Conservation (phyloP, 2,888 invertebrate species). For the Sphinx pinastri region DNA sequence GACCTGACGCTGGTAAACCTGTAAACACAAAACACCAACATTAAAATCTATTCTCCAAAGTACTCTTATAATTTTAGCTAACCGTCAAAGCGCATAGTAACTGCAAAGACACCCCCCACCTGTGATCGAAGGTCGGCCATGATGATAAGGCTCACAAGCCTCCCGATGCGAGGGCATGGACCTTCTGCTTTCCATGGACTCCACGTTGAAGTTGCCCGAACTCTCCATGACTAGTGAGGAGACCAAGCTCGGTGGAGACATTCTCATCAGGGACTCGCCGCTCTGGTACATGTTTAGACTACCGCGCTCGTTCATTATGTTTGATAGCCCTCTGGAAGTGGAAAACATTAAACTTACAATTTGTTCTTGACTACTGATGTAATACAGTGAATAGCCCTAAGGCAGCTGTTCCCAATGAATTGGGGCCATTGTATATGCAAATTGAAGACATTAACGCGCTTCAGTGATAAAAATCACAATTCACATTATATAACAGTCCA, state of each 20-base stretch:
- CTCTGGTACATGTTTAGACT: constrained; percentile 79
- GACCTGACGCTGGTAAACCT: constrained; percentile 64
- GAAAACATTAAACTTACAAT: not conserved
- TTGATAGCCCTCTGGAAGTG: constrained; percentile 64
- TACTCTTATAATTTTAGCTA: no score
- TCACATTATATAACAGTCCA: no score
- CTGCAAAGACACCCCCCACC: not conserved
- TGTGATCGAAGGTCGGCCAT: constrained; percentile 11
- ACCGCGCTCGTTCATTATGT: constrained; percentile 67
- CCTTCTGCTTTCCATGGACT: constrained; percentile 68
- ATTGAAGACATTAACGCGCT: no score
- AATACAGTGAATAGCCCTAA: no score
- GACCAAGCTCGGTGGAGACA: constrained; percentile 85
- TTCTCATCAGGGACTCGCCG: constrained; percentile 75
- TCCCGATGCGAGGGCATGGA: constrained; percentile 65
- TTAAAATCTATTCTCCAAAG: not conserved
- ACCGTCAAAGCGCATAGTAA: no score
- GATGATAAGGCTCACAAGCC: constrained; percentile 52
- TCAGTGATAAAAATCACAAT: no score
- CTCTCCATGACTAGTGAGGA: constrained; percentile 82
- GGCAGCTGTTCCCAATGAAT: no score
- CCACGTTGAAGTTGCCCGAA: constrained; percentile 73
- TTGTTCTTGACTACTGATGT: no score
- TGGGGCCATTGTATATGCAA: no score
- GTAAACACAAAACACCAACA: constrained; percentile 34